Base-by-base conservation (phyloP, 1,140 invertebrate species). In the Zophobas atratus region DNA sequence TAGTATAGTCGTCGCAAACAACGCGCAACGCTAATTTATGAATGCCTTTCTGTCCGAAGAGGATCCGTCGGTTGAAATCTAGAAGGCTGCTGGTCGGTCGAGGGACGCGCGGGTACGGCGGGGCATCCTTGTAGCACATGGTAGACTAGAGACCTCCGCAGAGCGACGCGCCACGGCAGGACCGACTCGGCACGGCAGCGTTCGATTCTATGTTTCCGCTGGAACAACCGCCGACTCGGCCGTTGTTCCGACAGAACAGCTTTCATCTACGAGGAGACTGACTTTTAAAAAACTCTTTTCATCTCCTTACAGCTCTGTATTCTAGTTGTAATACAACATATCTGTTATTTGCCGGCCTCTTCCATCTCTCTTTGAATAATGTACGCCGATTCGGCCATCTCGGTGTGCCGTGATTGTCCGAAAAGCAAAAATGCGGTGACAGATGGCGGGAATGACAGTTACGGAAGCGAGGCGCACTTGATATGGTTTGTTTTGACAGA, bases 261-360 rank as follows among this genome's bases (percentile, higher is more conserved):
- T 78, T 76, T 78, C 77, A 80, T 80, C 77, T 78, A 70, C 51
- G 49, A 70, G 74, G 39, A 70, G 73, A 79, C 56, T 79, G 77
- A 81, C 80, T 81, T 77, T 80, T 48, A 78, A 80, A 80, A 80
- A 76, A 78, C 72, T 80, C 79, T 80, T 80, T 80, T 80, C 79
- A 80, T 80, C 79, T 80, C 76, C 76, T 80, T 80, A 73, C 71
- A 77, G 75, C 79, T 77, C 56, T 51, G 76, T 80, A 80, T 77
- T 70, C 75, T 70, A 56, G 75, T 77, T 80, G 79, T 80, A 80
- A 80, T 80, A 80, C 79, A 80, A 80, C 76, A 75, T 80, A 80
- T 80, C 79, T 80, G 79, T 80, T 80, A 77, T 80, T 73, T 70
- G 76, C 79, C 75, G 70, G 57, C 49, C 49, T 20, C n/a, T 51